A percentile compares a stretch with the other conserved stretches of the same genome.
Evolutionary conservation across 2,888 invertebrate species (phyloP).

Genomic region (Meghimatium bilineatum): DNA sequence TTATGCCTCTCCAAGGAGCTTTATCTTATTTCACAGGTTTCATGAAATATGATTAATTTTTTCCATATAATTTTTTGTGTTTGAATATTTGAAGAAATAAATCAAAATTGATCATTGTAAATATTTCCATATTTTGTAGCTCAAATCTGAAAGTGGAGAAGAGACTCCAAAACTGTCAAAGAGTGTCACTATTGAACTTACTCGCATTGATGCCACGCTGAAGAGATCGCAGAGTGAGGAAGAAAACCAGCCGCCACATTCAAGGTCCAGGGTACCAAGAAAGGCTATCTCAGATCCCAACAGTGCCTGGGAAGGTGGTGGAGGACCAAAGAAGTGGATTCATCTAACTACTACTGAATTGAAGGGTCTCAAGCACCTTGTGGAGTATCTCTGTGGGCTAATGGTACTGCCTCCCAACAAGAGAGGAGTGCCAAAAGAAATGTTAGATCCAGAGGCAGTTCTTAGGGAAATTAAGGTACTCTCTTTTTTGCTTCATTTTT

Average conservation of each 20-base stretch:
- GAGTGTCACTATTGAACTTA: constrained; percentile 66
- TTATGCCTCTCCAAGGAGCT: no score
- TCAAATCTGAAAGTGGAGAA: constrained; percentile 49
- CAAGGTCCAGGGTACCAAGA: constrained; percentile 31
- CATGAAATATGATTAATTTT: no score
- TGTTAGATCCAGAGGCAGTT: constrained; percentile 91
- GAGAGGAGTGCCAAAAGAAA: constrained; percentile 93
- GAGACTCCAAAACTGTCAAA: constrained; percentile 63
- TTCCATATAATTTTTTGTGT: no score
- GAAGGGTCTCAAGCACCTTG: constrained; percentile 80
- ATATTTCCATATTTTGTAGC: constrained; percentile 26
- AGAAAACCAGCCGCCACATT: constrained; percentile 36
- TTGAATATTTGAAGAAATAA: no score
- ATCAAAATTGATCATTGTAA: not conserved
- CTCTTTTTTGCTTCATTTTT: no score
- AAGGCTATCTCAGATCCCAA: constrained; percentile 46
- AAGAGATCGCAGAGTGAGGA: constrained; percentile 44
- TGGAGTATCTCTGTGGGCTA: constrained; percentile 92
- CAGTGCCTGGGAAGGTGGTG: constrained; percentile 47
- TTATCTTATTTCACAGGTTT: no score
- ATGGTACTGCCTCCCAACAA: constrained; percentile 91
- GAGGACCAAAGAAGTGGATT: constrained; percentile 55
- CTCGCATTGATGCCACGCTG: constrained; percentile 62
- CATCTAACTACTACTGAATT: constrained; percentile 71
- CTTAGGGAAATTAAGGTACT: constrained; percentile 86